phyloP scores from a whole-genome alignment of 2,113 vertebrate genomes.

The Cranoglanis bouderius region DNA sequence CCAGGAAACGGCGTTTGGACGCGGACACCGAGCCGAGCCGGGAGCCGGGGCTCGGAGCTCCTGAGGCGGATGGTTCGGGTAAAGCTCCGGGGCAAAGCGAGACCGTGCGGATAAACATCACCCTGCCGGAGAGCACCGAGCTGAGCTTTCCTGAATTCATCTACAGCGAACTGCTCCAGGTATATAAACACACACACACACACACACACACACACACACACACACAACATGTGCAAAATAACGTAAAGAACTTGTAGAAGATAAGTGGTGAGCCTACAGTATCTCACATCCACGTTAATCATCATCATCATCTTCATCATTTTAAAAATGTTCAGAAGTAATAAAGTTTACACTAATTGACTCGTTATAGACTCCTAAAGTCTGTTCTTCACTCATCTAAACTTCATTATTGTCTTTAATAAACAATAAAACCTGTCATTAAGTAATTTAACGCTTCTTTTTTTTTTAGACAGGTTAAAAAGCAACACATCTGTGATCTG shows the following conservation, averaged over 20 bases:
- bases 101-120: conserved; percentile 87
- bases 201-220: neutral
- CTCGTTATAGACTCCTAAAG: neutral
- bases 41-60: conserved; percentile 48
- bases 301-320: neutral
- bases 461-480: neutral
- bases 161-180: conserved; percentile 88
- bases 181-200: neutral
- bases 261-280: neutral
- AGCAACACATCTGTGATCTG: too few species aligned
- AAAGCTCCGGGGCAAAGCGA: conserved; percentile 46
- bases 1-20: conserved; percentile 71
- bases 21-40: conserved; percentile 65
- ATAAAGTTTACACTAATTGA: neutral
- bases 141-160: conserved; percentile 91
- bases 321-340: neutral
- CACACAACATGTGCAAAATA: neutral
- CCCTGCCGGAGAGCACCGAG: conserved; percentile 88
- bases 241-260: neutral
- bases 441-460: neutral
- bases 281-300: neutral
- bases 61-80: conserved; percentile 65
- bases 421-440: neutral
- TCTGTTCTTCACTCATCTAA: neutral
- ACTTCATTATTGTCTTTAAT: neutral